Evolutionary conservation across 1,140 invertebrate species (phyloP), one percentile per base, ranked within the genome.

Genomic region (Bombus terrestris): DNA sequence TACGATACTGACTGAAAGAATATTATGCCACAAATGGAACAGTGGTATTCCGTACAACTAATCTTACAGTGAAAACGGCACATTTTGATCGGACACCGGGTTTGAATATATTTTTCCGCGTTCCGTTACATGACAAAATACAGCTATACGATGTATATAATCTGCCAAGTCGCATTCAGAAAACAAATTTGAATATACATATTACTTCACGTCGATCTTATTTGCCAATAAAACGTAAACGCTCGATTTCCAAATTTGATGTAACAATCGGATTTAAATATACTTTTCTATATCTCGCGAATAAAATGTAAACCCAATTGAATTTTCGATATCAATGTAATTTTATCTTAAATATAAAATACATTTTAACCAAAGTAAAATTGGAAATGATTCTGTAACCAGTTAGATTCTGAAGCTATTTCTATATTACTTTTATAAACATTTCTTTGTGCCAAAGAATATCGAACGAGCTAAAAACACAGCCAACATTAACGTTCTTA

Each of bases 11-110:
- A 1, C 5, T n/a, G 15, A 35, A 22, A 43, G 32, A 62, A 62
- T 41, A 18, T 1, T 9, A 15, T 25, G 18, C 8, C 22, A 1
- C 1, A 25, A 41, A 39, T 69, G 47, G 47, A 53, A 62, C 59
- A 69, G 53, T 62, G n/a, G 4, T 47, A 22, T 47, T 53, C 47
- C 28, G n/a, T 78, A 35, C 18, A 47, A 39, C 3, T 78, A 47
- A 59, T 78, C 28, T 64, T 39, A 53, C 82, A 80, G 83, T 85
- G 76, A 59, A 80, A 85, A 47, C 8, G 22, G 12, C 32, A 9
- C 35, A 10, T n/a, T 22, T 73, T n/a, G 57, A 35, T 72, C 83
- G 73, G 83, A 80, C 83, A 28, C 12, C 37, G 12, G 10, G 32
- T 28, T 41, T 0, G 0, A n/a, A 28, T 22, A 25, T 43, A 35